Percentiles rank a stretch among this genome's conserved stretches.
phyloP scores from a whole-genome alignment of 2,888 invertebrate genomes.

The Drosophila subquinaria region DNA sequence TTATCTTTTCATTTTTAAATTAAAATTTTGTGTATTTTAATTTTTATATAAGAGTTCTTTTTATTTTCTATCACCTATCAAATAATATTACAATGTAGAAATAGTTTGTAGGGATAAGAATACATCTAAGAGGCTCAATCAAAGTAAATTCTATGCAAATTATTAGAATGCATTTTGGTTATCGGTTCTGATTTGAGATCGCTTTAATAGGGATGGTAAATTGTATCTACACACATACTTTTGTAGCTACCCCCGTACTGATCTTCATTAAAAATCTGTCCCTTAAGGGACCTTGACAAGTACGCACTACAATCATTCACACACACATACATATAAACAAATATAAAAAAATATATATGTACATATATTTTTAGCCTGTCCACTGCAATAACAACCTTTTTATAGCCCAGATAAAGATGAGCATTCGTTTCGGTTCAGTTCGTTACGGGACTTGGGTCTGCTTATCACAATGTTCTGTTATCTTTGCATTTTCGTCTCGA shows the following conservation, averaged over 20 bases:
- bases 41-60: no score
- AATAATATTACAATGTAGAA: slow-evolving; percentile 2
- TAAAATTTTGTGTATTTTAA: no score
- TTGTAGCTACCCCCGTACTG: slow-evolving; percentile 1
- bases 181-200: neutral
- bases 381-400: slow-evolving; percentile 33
- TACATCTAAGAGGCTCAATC: neutral
- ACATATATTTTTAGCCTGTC: slow-evolving; percentile 6
- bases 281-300: slow-evolving; percentile 13
- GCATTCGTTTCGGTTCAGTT: slow-evolving; percentile 7
- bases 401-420: slow-evolving; percentile 26
- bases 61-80: neutral
- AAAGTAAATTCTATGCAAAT: neutral
- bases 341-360: neutral
- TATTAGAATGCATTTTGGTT: no score
- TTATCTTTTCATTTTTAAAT: no score
- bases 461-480: slow-evolving; percentile 41
- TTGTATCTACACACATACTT: neutral
- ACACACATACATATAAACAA: slow-evolving; percentile 2
- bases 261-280: slow-evolving; percentile 2
- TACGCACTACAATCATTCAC: slow-evolving; percentile 1
- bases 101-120: neutral
- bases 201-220: neutral
- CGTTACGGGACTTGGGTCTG: slow-evolving; percentile 1
- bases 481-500: slow-evolving; percentile 40